Base-by-base conservation (phyloP, 2,113 vertebrate genomes). In the Apeltes quadracus region DNA sequence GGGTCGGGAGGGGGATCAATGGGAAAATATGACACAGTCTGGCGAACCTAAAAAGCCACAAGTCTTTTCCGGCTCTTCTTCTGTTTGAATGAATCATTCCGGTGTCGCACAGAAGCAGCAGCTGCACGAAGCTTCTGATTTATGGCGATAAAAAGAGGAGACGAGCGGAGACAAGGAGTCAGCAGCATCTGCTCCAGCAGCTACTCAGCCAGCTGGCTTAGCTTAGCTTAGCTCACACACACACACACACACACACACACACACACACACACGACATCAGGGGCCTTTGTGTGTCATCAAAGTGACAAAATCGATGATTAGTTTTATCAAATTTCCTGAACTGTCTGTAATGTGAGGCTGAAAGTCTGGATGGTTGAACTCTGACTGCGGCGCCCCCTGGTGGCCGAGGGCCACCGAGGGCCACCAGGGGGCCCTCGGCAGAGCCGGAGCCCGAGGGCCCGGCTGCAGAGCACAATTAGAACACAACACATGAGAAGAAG, bases 21-120 rank as follows among this genome's bases (percentile, higher is more conserved):
- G 78, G 82, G 71, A 85, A 87, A 84, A 84, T 84, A 79, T 82
- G 51, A 70, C 75, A 23, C 62, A 72, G 57, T 29, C 59, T 20
- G n/a, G 68, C 63, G 38, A 63, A 23, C 72, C 55, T 62, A 29
- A 64, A 61, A 18, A 76, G 51, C 23, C 79, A 51, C 61, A 48
- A 57, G 13, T 15, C 29, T 69, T 50, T 70, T 44, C 59, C 46
- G 48, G 32, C 32, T 34, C 43, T 16, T n/a, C 16, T 6, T 43
- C n/a, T 50, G 38, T 69, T n/a, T 34, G 32, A 32, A 36, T 16
- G 70, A 29, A 50, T 34, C 59, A 29, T 6, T 27, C 32, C 61
- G 12, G 16, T 64, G 61, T 72, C 57, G 65, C 46, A 4, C 34
- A 71, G 18, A 16, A 27, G 54, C 7, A 59, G 15, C 66, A 69